Conservation (phyloP, 2,888 invertebrate genomes). For the Apamea anceps region DNA sequence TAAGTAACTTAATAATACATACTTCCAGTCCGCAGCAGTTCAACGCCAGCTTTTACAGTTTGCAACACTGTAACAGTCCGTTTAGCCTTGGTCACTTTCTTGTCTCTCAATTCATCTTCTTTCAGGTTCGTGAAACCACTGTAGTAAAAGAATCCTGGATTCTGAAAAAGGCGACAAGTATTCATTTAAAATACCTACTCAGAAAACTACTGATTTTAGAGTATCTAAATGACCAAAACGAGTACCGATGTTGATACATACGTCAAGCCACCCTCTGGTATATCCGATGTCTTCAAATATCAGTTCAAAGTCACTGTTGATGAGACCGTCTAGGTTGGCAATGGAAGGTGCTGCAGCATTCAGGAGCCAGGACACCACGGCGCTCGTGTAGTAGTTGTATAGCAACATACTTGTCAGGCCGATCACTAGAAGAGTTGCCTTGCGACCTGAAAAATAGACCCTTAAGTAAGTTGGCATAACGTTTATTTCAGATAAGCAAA, state of each 20-base stretch:
- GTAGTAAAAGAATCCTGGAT: conserved; percentile 84
- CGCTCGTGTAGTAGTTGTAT: conserved; percentile 91
- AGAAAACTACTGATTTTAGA: neutral
- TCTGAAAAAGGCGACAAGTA: conserved; percentile 65
- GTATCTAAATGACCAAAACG: neutral
- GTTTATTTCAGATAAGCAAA: neutral
- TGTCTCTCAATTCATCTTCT: conserved; percentile 82
- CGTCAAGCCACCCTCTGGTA: conserved; percentile 85
- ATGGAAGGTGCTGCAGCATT: conserved; percentile 87
- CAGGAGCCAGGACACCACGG: conserved; percentile 90
- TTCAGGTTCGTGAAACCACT: conserved; percentile 80
- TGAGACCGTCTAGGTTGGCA: conserved; percentile 85
- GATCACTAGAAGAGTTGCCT: conserved; percentile 78
- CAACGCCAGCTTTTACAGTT: conserved; percentile 75
- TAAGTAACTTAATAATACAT: conserved; percentile 29
- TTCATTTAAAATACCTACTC: neutral
- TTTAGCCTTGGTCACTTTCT: conserved; percentile 78
- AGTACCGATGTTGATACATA: conserved; percentile 58
- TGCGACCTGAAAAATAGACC: conserved; percentile 74
- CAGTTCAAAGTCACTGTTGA: conserved; percentile 86
- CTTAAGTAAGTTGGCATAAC: neutral
- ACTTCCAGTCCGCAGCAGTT: conserved; percentile 81
- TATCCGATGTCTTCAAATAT: conserved; percentile 89
- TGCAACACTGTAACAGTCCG: conserved; percentile 75
- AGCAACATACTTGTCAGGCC: conserved; percentile 86